Evolutionary conservation across 1,140 invertebrate species (phyloP).

Genomic region (Schmidtea mediterranea): DNA sequence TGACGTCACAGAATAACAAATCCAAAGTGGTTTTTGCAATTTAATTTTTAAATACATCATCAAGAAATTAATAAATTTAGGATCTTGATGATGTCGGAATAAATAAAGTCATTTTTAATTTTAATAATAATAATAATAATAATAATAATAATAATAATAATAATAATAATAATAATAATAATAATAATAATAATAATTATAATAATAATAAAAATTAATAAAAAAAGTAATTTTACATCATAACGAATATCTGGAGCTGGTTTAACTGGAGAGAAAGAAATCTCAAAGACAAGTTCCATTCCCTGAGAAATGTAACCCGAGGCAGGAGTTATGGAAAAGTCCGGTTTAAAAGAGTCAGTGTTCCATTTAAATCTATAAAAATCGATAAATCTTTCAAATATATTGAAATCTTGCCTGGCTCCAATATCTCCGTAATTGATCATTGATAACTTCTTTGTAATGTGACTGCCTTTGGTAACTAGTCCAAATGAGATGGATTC

Average conservation of each 20-base stretch:
- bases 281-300: constrained; percentile 25
- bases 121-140: constrained; percentile 4
- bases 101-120: too few relatives aligned
- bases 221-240: too few relatives aligned
- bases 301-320: constrained; percentile 25
- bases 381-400: background rate
- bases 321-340: constrained; percentile 22
- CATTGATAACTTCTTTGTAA: constrained; percentile 20
- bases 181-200: too few relatives aligned
- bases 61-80: too few relatives aligned
- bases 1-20: too few relatives aligned
- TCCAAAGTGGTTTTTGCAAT: too few relatives aligned
- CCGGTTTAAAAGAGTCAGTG: constrained; percentile 18
- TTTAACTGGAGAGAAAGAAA: constrained; percentile 7
- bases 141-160: too few relatives aligned
- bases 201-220: too few relatives aligned
- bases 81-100: too few relatives aligned
- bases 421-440: constrained; percentile 25
- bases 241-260: too few relatives aligned
- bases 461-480: constrained; percentile 20
- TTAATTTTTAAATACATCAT: too few relatives aligned
- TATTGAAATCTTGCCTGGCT: constrained; percentile 13
- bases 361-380: constrained; percentile 20
- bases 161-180: too few relatives aligned
- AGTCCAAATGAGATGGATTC: constrained; percentile 21